Base-by-base conservation (phyloP, 2,113 vertebrate species). In the Spermophilus dauricus region DNA sequence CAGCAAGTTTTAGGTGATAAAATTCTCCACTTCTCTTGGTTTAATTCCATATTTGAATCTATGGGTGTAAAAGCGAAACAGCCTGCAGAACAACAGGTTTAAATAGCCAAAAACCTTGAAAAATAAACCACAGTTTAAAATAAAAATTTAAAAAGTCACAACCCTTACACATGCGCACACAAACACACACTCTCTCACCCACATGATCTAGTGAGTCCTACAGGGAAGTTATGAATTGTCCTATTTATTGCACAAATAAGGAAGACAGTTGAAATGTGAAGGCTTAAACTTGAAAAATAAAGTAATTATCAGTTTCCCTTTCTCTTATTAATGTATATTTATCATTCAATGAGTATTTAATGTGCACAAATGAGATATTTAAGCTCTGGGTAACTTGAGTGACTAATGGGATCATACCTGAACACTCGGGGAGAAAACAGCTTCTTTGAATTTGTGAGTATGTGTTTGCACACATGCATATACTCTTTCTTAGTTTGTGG, bases 401-500 rank as follows among this genome's bases (percentile, higher is more conserved):
- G 70, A 93, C 77, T 77, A 92, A 70, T 75, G 93, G 42, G 84
- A 48, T 88, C 17, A 94, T 93, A 97, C 96, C 95, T 98, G 97
- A 96, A 97, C 86, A 95, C 53, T 14, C 5, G 37, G 56, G 65
- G 17, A 65, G 72, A 37, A 82, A 30, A 53, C 51, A 26, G 45
- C 65, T 65, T 95, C 75, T 95, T 97, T 14, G 26, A 70, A 32
- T 76, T 4, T 80, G 48, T 90, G 72, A 2, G 24, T 86, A 13
- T 87, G 16, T 80, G 34, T 95, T 78, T 70, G 34, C 37, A 26
- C 18, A 56, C n/a, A 11, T 17, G 17, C 42, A 8, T 32, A 13
- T 58, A 11, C 32, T 20, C 37, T 10, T 86, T 92, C 85, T 92
- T 10, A 69, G 86, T 96, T 86, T 96, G 97, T 98, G 98, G 97